These are phyloP conservation scores for Trachelus stipa DNA, from an alignment of 2,888 invertebrate species.

Conservation along the genomic window DNA sequence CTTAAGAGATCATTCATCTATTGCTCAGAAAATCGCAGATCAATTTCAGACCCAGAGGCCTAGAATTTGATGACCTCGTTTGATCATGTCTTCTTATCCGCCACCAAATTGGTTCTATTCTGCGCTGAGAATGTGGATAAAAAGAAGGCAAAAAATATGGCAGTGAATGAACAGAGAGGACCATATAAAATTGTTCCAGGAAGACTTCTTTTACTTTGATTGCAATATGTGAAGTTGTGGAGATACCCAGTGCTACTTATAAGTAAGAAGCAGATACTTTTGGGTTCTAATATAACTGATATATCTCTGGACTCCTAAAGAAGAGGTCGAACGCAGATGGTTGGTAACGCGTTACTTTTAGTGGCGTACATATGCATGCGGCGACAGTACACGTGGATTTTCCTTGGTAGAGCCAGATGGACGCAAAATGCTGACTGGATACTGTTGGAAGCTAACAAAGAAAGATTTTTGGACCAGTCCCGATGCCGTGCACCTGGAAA, in stretches of 20 bases:
- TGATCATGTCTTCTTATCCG: neutral
- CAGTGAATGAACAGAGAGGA: neutral
- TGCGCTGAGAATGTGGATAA: neutral
- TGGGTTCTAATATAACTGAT: neutral
- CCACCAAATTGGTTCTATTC: neutral
- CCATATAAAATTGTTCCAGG: neutral
- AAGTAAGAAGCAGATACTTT: neutral
- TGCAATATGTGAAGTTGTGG: neutral
- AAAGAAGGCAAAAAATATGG: neutral
- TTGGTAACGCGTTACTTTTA: neutral
- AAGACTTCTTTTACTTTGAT: neutral
- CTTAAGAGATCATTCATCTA: neutral
- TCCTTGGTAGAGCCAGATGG: neutral
- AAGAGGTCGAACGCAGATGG: neutral
- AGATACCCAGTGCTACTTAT: neutral
- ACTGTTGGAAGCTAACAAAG: conserved; percentile 24
- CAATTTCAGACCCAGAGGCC: neutral
- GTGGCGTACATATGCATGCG: neutral
- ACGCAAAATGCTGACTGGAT: neutral
- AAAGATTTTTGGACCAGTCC: conserved; percentile 18
- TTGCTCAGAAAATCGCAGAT: neutral
- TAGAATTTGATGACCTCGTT: conserved; percentile 5
- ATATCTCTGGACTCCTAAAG: neutral
- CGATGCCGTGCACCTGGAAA: conserved; percentile 34
- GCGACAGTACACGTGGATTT: neutral